Percentiles rank a stretch among this genome's conserved stretches.
Conservation (phyloP, 2,888 invertebrate genomes). For the Spisula solida region DNA sequence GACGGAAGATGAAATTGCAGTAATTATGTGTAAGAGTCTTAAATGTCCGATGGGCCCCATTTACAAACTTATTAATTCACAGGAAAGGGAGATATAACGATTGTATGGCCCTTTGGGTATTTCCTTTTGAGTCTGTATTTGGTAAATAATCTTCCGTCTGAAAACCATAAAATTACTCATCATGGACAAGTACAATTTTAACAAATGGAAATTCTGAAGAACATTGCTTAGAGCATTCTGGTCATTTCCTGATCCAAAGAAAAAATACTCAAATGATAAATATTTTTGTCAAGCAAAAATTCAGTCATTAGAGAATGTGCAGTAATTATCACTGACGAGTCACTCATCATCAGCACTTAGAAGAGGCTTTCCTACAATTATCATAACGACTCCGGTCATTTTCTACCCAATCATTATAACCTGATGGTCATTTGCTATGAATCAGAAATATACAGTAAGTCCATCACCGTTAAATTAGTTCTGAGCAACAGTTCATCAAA, state of each 20-base stretch:
- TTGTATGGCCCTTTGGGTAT: background rate
- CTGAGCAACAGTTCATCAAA: too few relatives aligned
- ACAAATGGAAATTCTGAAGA: background rate
- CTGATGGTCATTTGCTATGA: background rate
- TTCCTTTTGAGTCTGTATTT: background rate
- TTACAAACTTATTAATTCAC: background rate
- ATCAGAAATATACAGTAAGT: too few relatives aligned
- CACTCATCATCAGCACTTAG: background rate
- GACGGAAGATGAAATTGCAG: too few relatives aligned
- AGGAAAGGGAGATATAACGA: background rate
- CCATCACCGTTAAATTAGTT: too few relatives aligned
- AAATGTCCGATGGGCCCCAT: too few relatives aligned
- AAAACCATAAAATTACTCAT: too few relatives aligned
- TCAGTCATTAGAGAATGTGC: background rate
- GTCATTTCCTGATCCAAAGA: background rate
- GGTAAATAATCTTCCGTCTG: conserved; percentile 1
- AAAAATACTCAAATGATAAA: background rate
- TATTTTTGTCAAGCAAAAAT: conserved; percentile 5
- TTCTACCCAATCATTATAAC: background rate
- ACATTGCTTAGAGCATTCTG: background rate
- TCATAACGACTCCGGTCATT: background rate
- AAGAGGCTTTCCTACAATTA: background rate
- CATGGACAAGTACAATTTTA: background rate
- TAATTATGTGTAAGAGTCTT: too few relatives aligned
- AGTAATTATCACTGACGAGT: background rate